Evolutionary conservation across 2,888 invertebrate species (phyloP).

Genomic region (Arrhopalites spinosus): DNA sequence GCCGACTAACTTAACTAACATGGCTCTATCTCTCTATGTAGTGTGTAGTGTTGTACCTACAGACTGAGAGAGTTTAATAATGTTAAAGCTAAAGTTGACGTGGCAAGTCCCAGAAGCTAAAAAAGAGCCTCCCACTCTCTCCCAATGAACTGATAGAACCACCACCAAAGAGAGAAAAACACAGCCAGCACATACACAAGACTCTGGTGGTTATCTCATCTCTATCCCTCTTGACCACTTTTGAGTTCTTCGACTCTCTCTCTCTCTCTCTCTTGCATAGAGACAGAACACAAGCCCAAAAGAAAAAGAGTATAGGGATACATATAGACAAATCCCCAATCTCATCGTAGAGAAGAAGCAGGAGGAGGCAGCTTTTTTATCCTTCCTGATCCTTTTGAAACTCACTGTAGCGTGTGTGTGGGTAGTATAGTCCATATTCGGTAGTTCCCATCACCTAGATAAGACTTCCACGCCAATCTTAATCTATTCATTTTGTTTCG

Average conservation of each 20-base stretch:
- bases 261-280: neutral
- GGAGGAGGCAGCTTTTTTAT: slow-evolving; percentile 4
- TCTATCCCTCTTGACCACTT: slow-evolving; percentile 23
- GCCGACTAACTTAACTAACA: slow-evolving; percentile 25
- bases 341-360: slow-evolving; percentile 12
- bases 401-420: slow-evolving; percentile 21
- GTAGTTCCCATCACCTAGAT: slow-evolving; percentile 39
- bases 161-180: slow-evolving; percentile 1
- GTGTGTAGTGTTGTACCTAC: neutral
- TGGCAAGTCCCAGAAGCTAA: slow-evolving; percentile 33
- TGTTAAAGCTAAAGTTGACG: slow-evolving; percentile 17
- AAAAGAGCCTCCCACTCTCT: slow-evolving; percentile 32
- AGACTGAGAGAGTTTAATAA: neutral
- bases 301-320: neutral
- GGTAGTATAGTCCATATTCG: slow-evolving; percentile 38
- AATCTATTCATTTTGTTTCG: slow-evolving; percentile 38
- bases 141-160: neutral
- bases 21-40: neutral
- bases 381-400: slow-evolving; percentile 16
- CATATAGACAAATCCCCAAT: slow-evolving; percentile 23
- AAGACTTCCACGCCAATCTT: slow-evolving; percentile 36
- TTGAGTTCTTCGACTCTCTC: slow-evolving; percentile 27
- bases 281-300: neutral
- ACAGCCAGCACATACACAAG: no score
- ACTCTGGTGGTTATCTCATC: slow-evolving; percentile 33